Evolutionary conservation across 2,113 vertebrate species (phyloP).

Genomic region (Chionis minor): DNA sequence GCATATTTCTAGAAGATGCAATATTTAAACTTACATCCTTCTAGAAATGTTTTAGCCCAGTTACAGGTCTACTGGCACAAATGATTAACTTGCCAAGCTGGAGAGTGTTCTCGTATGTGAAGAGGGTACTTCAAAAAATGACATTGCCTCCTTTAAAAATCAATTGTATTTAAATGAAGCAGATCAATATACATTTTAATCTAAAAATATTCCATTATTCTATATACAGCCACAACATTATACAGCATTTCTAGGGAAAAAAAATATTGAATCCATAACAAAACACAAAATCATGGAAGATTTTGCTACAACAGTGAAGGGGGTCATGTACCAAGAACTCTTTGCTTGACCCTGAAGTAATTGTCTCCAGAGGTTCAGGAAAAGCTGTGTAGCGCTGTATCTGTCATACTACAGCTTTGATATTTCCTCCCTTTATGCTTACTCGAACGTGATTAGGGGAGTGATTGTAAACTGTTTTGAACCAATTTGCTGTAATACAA

Average conservation of each 20-base stretch:
- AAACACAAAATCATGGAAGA: not conserved
- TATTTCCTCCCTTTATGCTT: not conserved
- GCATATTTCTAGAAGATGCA: not conserved
- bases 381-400: not conserved
- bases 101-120: not conserved
- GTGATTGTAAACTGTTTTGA: not conserved
- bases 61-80: not conserved
- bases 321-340: not conserved
- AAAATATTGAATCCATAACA: not conserved
- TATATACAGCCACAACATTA: not conserved
- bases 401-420: not conserved
- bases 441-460: not conserved
- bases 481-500: not conserved
- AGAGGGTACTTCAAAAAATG: not conserved
- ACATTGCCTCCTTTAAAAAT: not conserved
- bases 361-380: not conserved
- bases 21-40: not conserved
- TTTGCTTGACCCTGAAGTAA: not conserved
- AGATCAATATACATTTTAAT: not conserved
- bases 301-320: not conserved
- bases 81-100: not conserved
- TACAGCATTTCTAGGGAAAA: not conserved
- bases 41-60: not conserved
- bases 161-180: not conserved
- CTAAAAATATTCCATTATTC: not conserved